Evolutionary conservation across 2,113 vertebrate species (phyloP).

Genomic region (Onychorhynchus coronatus): DNA sequence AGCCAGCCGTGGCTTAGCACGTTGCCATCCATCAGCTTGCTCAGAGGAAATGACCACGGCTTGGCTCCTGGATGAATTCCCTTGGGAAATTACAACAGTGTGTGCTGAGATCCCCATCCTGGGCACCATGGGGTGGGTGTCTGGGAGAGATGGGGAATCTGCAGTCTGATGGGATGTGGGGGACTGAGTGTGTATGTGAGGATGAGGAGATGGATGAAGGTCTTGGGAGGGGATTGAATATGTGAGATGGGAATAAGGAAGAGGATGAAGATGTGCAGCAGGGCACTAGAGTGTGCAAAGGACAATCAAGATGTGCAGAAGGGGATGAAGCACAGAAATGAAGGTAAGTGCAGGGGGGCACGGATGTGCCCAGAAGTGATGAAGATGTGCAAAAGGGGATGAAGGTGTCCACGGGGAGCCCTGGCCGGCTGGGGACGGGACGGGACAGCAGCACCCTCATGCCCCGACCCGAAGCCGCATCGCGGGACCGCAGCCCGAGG

Average conservation of each 20-base stretch:
- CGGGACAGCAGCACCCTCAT: not conserved
- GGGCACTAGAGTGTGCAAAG: not conserved
- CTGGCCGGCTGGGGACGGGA: not conserved
- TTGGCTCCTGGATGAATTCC: not conserved
- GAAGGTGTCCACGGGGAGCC: not conserved
- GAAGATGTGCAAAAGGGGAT: not conserved
- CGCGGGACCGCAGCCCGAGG: not conserved
- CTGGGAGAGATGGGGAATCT: fast-evolving
- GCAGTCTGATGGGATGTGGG: no score
- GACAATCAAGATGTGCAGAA: fast-evolving
- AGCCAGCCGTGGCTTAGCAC: not conserved
- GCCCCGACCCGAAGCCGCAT: not conserved
- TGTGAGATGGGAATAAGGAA: not conserved
- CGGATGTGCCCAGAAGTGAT: not conserved
- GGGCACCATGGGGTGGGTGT: not conserved
- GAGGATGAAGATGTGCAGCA: not conserved
- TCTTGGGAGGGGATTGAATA: not conserved
- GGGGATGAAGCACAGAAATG: not conserved
- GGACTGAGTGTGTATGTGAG: not conserved
- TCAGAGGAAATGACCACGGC: not conserved
- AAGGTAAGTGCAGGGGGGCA: fast-evolving
- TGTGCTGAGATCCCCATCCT: not conserved
- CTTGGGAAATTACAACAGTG: not conserved
- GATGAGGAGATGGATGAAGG: not conserved
- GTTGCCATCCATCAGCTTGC: not conserved